Base-by-base conservation (phyloP, 30 jellyfish, hydroid and myxozoan species). In the Cassiopea xamachana region DNA sequence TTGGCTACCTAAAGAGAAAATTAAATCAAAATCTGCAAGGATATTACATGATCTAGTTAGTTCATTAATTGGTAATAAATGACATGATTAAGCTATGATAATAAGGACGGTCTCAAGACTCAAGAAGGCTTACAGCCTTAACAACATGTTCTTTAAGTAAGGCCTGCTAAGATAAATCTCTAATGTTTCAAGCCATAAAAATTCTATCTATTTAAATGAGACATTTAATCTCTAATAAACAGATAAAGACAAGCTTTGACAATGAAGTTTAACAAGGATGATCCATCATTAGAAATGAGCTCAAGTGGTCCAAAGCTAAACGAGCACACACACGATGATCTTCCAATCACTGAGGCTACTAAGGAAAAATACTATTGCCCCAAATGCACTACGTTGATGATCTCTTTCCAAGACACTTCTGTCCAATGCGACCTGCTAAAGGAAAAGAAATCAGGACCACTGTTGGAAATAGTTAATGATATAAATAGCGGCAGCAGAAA, bases 401-500 rank as follows among this genome's bases (percentile, higher is more conserved):
- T 69, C 44, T 47, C 95, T 18, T 45, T 79, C 60, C 74, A 70
- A 81, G 95, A 88, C 50, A 88, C 48, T 19, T 69, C 95, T 7
- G 90, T 88, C 14, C 95, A 88, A 70, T 88, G 95, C 47, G 95
- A 88, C 58, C 73, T 88, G 9, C 62, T 78, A 47, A 69, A 81
- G 68, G 87, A 46, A 1, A 68, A 69, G 44, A 45, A 79, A 67
- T 59, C 62, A 10, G 82, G 62, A 12, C 61, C 75, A 19, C 19
- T 77, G 7, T 60, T 88, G 60, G 90, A n/a, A 60, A 58, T 82
- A 16, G 55, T 77, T 46, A 69, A 50, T 17, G 87, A 73, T 1
- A 60, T 75, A 15, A 78, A 61, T 9, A 78, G 45, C 48, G 90
- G 90, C 6, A 79, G 90, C 27, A 68, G 95, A 47, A 80, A 87